Evolutionary conservation across 2,888 invertebrate species (phyloP), one percentile per base, ranked within the genome.

Genomic region (Nymphalis polychloros): DNA sequence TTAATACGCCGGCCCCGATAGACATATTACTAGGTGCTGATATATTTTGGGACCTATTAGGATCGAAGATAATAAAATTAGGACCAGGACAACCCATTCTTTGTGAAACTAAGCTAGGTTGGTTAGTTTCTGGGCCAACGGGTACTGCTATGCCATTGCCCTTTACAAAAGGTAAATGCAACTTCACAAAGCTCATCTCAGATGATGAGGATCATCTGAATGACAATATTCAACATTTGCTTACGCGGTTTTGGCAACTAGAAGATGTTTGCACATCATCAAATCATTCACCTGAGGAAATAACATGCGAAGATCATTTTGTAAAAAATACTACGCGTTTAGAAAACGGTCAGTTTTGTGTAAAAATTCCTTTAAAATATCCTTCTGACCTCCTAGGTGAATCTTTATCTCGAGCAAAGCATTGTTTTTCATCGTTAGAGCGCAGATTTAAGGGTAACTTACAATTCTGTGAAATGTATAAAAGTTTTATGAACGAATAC

Each of bases 201-300:
- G 35, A 41, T 41, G 35, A 41, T 41, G 35, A 19, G 20, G n/a
- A 50, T 50, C 10, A 50, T n/a, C 19, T n/a, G n/a, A 20, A 50
- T 50, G 50, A 50, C 50, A 50, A 41, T 41, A 41, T 50, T 50
- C 50, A 10, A 50, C n/a, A 50, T 20, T 20, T 10, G 20, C 20
- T 50, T 20, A 50, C 20, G 50, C 50, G 50, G n/a, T 50, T 50
- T 13, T 50, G 50, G 50, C 50, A 50, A 20, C 50, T 50, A 19
- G 50, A 50, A 20, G 50, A 50, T 19, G 50, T 50, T 20, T 50
- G 50, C 50, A 20, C 46, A 41, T 62, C 50, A 5, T 61, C 64
- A 46, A 4, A 53, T 55, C 72, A 71, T 53, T 63, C 70, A 47
- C 16, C 47, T 8, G 76, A 78, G 49, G 78, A 77, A 59, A 71